These are phyloP conservation scores for Rhea pennata DNA, from an alignment of 2,113 vertebrate species.

Conservation along the genomic window DNA sequence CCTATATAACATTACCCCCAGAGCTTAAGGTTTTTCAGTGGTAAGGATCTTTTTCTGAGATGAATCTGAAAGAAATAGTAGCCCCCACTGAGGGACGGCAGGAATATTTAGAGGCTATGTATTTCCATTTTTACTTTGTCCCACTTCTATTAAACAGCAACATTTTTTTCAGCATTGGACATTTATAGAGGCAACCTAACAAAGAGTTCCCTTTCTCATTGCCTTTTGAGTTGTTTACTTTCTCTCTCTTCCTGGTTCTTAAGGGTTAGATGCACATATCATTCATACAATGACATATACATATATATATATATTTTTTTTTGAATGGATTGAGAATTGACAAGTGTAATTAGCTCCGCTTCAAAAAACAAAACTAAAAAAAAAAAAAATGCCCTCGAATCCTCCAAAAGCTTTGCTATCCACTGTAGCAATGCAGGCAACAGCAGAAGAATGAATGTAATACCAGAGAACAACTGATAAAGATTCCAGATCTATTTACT, in stretches of 20 bases:
- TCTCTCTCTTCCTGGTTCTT: neutral
- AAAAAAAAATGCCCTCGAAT: neutral
- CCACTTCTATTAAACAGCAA: neutral
- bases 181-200: neutral
- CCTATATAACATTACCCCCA: neutral
- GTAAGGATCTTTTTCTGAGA: neutral
- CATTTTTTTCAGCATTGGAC: neutral
- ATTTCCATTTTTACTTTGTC: neutral
- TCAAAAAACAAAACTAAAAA: neutral
- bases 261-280: neutral
- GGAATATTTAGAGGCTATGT: neutral
- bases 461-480: neutral
- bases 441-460: neutral
- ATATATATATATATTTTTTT: neutral
- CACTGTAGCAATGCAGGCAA: neutral
- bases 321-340: neutral
- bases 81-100: neutral
- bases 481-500: neutral
- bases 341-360: neutral
- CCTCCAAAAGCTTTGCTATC: neutral
- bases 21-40: neutral
- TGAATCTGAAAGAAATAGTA: neutral
- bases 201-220: neutral
- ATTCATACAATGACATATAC: neutral
- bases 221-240: neutral